Evolutionary conservation across 1,140 invertebrate species (phyloP).

Genomic region (Euura lappo): DNA sequence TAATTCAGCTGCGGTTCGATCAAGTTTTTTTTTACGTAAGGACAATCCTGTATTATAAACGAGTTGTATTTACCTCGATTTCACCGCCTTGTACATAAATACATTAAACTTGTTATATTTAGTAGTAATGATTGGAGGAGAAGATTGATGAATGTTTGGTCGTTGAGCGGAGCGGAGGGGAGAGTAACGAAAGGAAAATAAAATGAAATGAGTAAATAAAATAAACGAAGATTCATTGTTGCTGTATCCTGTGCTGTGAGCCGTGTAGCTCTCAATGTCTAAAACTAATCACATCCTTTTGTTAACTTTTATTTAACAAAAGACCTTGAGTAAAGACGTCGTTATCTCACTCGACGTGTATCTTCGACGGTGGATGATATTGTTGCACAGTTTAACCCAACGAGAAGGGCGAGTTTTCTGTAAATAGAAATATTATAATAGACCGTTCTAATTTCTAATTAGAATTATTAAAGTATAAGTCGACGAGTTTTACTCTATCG

Average conservation of each 20-base stretch:
- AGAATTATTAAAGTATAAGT: not conserved
- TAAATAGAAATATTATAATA: not conserved
- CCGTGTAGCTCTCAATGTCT: not conserved
- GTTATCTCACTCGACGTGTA: no score
- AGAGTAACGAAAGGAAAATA: constrained; percentile 6
- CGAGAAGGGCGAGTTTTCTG: not conserved
- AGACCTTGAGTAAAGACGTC: not conserved
- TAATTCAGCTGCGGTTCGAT: not conserved
- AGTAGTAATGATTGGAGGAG: no score
- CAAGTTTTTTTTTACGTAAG: constrained; percentile 31
- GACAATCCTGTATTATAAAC: constrained; percentile 35
- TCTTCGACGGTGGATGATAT: not conserved
- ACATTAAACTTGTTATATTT: not conserved
- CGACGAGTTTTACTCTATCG: not conserved
- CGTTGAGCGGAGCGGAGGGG: constrained; percentile 36
- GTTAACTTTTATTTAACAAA: not conserved
- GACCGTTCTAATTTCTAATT: not conserved
- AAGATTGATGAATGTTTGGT: constrained; percentile 42
- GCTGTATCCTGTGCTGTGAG: constrained; percentile 2
- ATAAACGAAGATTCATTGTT: not conserved
- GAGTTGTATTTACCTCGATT: constrained; percentile 35
- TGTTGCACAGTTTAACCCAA: not conserved
- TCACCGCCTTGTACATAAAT: constrained; percentile 48
- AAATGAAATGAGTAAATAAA: not conserved
- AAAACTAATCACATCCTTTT: not conserved